Evolutionary conservation across 2,888 invertebrate genomes (phyloP).

Genomic region (Charanyca ferruginea): DNA sequence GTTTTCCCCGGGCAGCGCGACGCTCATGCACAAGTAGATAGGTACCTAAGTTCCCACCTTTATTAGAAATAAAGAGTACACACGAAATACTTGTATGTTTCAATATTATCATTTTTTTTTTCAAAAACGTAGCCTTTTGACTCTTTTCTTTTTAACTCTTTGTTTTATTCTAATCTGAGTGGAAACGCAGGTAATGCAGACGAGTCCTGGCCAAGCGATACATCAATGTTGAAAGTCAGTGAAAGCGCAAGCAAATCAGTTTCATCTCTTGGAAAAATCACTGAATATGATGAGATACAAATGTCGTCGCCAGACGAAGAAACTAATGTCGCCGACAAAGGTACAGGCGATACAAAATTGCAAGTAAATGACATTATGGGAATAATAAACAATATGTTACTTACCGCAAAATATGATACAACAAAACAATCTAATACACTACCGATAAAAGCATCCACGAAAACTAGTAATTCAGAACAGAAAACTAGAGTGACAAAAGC

Average conservation of each 20-base stretch:
- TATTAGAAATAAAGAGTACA: too few species aligned
- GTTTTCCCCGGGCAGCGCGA: too few species aligned
- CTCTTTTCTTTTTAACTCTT: too few species aligned
- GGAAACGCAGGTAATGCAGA: slow-evolving; percentile 76
- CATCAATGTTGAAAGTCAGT: slow-evolving; percentile 71
- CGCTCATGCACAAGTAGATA: too few species aligned
- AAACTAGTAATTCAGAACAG: background rate
- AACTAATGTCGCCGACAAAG: slow-evolving; percentile 12
- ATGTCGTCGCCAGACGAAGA: slow-evolving; percentile 32
- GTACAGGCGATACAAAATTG: background rate
- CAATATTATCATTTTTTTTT: too few species aligned
- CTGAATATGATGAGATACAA: slow-evolving; percentile 76
- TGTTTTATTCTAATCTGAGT: background rate
- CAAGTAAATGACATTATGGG: slow-evolving; percentile 15
- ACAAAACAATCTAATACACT: slow-evolving; percentile 12
- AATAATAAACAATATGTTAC: background rate
- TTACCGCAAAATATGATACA: slow-evolving; percentile 6
- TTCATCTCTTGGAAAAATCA: slow-evolving; percentile 80
- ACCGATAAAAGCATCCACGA: background rate
- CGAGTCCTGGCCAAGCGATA: slow-evolving; percentile 80
- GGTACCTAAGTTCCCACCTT: too few species aligned
- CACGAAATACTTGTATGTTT: too few species aligned
- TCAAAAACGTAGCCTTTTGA: too few species aligned
- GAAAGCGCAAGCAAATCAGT: slow-evolving; percentile 80
- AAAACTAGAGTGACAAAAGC: background rate